These are phyloP conservation scores for Epinephelus moara DNA, from an alignment of 2,113 vertebrate genomes.

Conservation along the genomic window DNA sequence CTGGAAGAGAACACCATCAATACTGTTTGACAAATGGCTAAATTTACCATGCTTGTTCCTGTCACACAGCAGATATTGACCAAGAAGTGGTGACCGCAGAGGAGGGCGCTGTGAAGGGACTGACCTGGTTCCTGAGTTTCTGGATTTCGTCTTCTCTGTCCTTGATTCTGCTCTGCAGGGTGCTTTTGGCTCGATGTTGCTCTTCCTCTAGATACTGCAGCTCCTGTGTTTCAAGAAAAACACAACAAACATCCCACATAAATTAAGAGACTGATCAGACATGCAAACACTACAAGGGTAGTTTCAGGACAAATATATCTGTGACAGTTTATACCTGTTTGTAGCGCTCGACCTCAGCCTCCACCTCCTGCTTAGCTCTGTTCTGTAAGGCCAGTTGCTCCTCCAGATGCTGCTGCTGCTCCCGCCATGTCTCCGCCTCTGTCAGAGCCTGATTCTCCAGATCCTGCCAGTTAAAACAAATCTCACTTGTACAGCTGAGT, in stretches of 20 bases:
- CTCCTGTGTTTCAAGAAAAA: constrained; percentile 84
- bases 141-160: constrained; percentile 98
- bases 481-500: background rate
- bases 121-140: constrained; percentile 95
- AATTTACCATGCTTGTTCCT: background rate
- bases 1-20: constrained; percentile 70
- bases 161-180: constrained; percentile 93
- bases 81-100: background rate
- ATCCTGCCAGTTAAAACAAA: constrained; percentile 83
- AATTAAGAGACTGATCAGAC: background rate
- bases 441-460: constrained; percentile 91
- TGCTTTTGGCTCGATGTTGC: constrained; percentile 90
- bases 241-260: background rate
- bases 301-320: background rate
- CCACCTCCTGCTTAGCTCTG: constrained; percentile 90
- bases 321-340: constrained; percentile 87
- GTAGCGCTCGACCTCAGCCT: constrained; percentile 92
- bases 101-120: background rate
- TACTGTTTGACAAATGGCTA: background rate
- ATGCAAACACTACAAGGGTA: background rate
- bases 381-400: constrained; percentile 88
- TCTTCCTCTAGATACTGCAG: constrained; percentile 94
- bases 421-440: constrained; percentile 91
- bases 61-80: background rate
- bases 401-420: constrained; percentile 91